Base-by-base conservation (phyloP, 2,113 vertebrate genomes). In the Oryzias celebensis region DNA sequence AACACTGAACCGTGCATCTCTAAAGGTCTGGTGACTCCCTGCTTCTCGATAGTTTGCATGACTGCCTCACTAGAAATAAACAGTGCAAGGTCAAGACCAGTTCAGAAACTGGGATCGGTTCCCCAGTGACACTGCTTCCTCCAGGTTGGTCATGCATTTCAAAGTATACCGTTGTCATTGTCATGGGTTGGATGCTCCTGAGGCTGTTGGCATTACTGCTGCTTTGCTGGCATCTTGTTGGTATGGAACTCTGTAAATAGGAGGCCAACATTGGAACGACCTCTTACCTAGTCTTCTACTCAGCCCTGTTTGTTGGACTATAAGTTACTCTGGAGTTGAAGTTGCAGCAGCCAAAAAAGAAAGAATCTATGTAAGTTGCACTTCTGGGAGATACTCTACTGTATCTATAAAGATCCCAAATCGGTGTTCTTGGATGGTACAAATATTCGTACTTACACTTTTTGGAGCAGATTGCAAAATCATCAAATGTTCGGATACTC, bases 11-110 rank as follows among this genome's bases (percentile, higher is more conserved):
- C 82, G 82, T 71, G 75, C 58, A 16, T 67, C 75, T 70, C 58
- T 65, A 71, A 82, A 81, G 77, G 63, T 70, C 70, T 50, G 42
- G 60, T 67, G 68, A 79, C 80, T 72, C 71, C 73, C 68, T 77
- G 48, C 73, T 76, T 68, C 73, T 73, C 52, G 26, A 59, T 60
- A 60, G 73, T 77, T 62, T 67, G 75, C 71, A 74, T 76, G 78
- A 45, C 76, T 78, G 70, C 62, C 65, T 76, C 65, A 74, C 72
- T 68, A 72, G 63, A 80, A 53, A 65, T 64, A 72, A 79, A 83
- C 62, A 68, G 69, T 62, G 44, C 58, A 24, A 20, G 62, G 59
- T 77, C 56, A 64, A 73, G 71, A 76, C 60, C 45, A 43, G 61
- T 76, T 73, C 66, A 67, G 61, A 82, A 73, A 64, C 62, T 58